phyloP scores from a whole-genome alignment of 2,888 invertebrate genomes.

The Subacronicta megacephala region DNA sequence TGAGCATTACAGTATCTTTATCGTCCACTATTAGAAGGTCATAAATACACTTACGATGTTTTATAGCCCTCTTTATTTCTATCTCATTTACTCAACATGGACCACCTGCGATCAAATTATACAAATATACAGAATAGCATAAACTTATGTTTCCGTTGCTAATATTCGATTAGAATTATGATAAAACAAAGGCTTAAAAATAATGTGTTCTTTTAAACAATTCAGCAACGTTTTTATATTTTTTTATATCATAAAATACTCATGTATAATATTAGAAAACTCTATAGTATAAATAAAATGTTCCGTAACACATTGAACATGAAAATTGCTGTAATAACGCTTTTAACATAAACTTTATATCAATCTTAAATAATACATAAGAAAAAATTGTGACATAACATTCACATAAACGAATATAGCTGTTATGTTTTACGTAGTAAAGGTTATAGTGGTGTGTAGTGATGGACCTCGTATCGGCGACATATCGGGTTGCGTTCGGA shows the following conservation, averaged over 20 bases:
- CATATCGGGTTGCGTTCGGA: conserved; percentile 79
- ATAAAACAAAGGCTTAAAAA: too few relatives aligned
- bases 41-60: background rate
- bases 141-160: background rate
- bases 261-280: too few relatives aligned
- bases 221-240: too few relatives aligned
- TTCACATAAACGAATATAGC: conserved; percentile 28
- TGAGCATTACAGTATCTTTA: background rate
- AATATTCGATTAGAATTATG: background rate
- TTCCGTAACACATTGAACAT: conserved; percentile 36
- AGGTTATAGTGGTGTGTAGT: conserved; percentile 56
- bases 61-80: background rate
- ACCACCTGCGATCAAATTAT: conserved; percentile 1
- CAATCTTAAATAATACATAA: conserved; percentile 51
- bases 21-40: background rate
- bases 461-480: conserved; percentile 71
- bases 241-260: too few relatives aligned
- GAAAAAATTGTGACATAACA: conserved; percentile 45
- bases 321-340: conserved; percentile 52
- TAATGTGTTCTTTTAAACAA: too few relatives aligned
- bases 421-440: conserved; percentile 44
- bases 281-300: too few relatives aligned
- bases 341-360: conserved; percentile 53
- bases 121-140: background rate
- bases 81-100: background rate